These are phyloP conservation scores for Drosophila insularis DNA, from an alignment of 1,140 invertebrate species.

Conservation along the genomic window DNA sequence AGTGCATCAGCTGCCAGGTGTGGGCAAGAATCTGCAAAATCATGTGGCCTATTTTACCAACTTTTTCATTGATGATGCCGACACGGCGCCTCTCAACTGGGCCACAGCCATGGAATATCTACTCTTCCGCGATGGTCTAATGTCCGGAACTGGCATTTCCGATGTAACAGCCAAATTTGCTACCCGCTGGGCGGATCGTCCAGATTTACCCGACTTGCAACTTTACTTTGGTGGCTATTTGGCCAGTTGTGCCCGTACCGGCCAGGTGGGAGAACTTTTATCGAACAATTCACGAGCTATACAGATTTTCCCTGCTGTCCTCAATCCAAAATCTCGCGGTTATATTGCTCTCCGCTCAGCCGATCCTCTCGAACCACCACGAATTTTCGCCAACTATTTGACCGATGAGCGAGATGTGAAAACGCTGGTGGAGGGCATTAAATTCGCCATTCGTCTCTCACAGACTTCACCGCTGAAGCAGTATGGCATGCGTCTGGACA, in stretches of 20 bases:
- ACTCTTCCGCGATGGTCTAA: slow-evolving; percentile 91
- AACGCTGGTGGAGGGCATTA: slow-evolving; percentile 89
- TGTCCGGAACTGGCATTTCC: slow-evolving; percentile 92
- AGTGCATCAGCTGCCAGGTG: slow-evolving; percentile 90
- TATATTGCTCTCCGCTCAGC: slow-evolving; percentile 87
- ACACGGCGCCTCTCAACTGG: slow-evolving; percentile 92
- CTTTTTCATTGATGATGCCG: slow-evolving; percentile 92
- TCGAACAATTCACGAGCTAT: slow-evolving; percentile 86
- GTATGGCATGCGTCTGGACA: slow-evolving; percentile 89
- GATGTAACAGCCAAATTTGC: slow-evolving; percentile 92
- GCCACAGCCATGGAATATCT: slow-evolving; percentile 94
- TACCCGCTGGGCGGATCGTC: slow-evolving; percentile 89
- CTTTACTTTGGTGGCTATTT: slow-evolving; percentile 93
- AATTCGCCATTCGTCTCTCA: slow-evolving; percentile 87
- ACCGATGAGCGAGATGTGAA: slow-evolving; percentile 89
- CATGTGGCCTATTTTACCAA: slow-evolving; percentile 91
- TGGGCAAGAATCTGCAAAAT: slow-evolving; percentile 94
- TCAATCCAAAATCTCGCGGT: slow-evolving; percentile 92
- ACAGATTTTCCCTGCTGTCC: slow-evolving; percentile 86
- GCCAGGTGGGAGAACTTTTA: slow-evolving; percentile 90
- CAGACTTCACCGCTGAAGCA: slow-evolving; percentile 87
- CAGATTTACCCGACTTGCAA: slow-evolving; percentile 93
- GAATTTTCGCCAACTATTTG: slow-evolving; percentile 94
- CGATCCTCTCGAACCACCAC: slow-evolving; percentile 91
- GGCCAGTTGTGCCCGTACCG: slow-evolving; percentile 91